phyloP scores from a whole-genome alignment of 2,113 vertebrate species.

The Amblyornis subalaris region DNA sequence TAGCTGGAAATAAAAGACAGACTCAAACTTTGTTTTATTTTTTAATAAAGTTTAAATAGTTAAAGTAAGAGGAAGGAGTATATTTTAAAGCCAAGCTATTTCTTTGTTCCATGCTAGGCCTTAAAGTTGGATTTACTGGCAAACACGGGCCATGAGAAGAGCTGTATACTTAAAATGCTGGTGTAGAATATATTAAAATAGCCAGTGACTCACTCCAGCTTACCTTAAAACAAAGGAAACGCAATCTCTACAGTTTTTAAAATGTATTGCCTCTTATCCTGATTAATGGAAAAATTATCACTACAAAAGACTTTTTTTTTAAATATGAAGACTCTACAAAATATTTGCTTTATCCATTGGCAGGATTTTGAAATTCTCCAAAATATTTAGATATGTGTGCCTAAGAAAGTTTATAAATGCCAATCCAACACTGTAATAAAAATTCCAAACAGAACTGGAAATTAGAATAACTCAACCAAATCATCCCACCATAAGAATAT shows the following conservation, averaged over 20 bases:
- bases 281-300: neutral
- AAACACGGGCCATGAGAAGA: neutral
- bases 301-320: neutral
- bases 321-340: slow-evolving; percentile 29
- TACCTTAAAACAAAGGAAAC: slow-evolving; percentile 24
- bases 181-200: slow-evolving; percentile 9
- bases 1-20: slow-evolving; percentile 63
- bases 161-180: slow-evolving; percentile 26
- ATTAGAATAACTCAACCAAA: slow-evolving; percentile 54
- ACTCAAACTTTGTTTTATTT: slow-evolving; percentile 49
- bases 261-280: neutral
- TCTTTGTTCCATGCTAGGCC: slow-evolving; percentile 50
- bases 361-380: neutral
- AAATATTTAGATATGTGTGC: slow-evolving; percentile 22
- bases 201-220: neutral
- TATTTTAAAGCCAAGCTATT: slow-evolving; percentile 51
- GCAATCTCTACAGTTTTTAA: neutral
- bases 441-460: slow-evolving; percentile 47
- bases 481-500: slow-evolving; percentile 36
- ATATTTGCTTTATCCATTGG: slow-evolving; percentile 4
- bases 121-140: slow-evolving; percentile 7
- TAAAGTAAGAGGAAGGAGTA: slow-evolving; percentile 61
- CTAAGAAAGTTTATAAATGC: slow-evolving; percentile 41
- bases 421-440: slow-evolving; percentile 54
- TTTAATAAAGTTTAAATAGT: slow-evolving; percentile 68